phyloP scores from a whole-genome alignment of 2,888 invertebrate species.

The Eilema caniola region DNA sequence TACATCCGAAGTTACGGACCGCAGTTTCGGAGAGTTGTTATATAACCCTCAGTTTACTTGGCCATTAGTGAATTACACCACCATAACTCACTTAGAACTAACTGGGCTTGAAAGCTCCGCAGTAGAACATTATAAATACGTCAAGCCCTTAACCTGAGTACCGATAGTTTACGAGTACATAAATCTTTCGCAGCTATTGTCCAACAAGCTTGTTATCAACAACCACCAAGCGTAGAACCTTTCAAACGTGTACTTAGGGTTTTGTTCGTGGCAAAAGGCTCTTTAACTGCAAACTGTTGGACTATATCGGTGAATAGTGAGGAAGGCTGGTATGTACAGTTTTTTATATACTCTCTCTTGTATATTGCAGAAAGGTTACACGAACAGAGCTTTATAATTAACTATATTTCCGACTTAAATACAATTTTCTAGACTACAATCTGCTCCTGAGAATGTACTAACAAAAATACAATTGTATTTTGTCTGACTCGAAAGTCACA shows the following conservation, averaged over 20 bases:
- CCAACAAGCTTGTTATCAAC: conserved; percentile 28
- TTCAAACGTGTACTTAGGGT: conserved; percentile 9
- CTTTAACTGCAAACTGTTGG: background rate
- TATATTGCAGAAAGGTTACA: no score
- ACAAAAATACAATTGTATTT: no score
- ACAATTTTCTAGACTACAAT: no score
- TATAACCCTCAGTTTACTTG: background rate
- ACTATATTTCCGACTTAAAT: background rate
- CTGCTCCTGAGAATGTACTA: no score
- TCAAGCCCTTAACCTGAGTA: background rate
- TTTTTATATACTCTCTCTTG: background rate
- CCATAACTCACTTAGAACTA: background rate
- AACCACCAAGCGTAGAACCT: conserved; percentile 13
- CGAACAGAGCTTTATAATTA: background rate
- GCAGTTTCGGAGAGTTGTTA: background rate
- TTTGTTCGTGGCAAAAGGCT: background rate
- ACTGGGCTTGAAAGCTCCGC: background rate
- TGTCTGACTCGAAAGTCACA: no score
- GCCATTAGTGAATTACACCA: background rate
- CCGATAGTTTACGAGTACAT: conserved; percentile 28
- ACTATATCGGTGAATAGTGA: background rate
- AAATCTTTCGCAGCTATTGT: conserved; percentile 38
- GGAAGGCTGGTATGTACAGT: background rate
- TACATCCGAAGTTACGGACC: background rate
- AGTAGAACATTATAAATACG: background rate